Percentiles rank a stretch among this genome's conserved stretches.
phyloP scores from a whole-genome alignment of 2,888 invertebrate species.

The Rhamphomyia laevipes region DNA sequence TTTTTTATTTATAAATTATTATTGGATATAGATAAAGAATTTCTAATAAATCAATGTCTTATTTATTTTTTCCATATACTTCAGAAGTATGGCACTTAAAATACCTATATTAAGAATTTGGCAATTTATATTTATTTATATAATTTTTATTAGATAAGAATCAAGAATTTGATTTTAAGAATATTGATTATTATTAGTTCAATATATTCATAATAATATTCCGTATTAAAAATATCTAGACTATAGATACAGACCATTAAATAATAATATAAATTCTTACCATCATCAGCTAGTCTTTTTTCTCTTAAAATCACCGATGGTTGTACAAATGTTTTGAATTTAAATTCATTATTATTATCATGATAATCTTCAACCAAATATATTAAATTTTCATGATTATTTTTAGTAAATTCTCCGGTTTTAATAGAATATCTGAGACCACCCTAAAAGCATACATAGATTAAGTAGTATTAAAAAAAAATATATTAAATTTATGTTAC shows the following conservation, averaged over 20 bases:
- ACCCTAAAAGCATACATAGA: conserved; percentile 21
- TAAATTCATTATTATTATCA: too few relatives aligned
- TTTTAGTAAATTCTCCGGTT: conserved; percentile 27
- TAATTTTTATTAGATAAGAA: too few relatives aligned
- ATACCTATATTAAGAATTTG: conserved; percentile 9
- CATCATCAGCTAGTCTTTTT: conserved; percentile 2
- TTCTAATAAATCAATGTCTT: too few relatives aligned
- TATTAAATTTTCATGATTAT: background rate
- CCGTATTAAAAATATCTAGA: too few relatives aligned
- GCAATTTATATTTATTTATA: background rate
- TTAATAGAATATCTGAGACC: conserved; percentile 45
- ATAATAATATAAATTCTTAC: too few relatives aligned
- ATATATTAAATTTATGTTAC: background rate
- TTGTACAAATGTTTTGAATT: too few relatives aligned
- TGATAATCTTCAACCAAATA: conserved; percentile 8
- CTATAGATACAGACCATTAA: too few relatives aligned
- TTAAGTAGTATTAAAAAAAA: background rate
- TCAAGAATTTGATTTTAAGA: too few relatives aligned
- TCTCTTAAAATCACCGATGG: conserved; percentile 16
- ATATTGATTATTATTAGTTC: conserved; percentile 14
- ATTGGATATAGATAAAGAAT: too few relatives aligned
- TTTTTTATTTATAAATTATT: too few relatives aligned
- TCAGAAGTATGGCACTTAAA: conserved; percentile 19
- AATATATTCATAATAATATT: too few relatives aligned
- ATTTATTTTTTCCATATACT: background rate